phyloP scores from a whole-genome alignment of 2,113 vertebrate genomes.

The Gymnocephalus cernua region DNA sequence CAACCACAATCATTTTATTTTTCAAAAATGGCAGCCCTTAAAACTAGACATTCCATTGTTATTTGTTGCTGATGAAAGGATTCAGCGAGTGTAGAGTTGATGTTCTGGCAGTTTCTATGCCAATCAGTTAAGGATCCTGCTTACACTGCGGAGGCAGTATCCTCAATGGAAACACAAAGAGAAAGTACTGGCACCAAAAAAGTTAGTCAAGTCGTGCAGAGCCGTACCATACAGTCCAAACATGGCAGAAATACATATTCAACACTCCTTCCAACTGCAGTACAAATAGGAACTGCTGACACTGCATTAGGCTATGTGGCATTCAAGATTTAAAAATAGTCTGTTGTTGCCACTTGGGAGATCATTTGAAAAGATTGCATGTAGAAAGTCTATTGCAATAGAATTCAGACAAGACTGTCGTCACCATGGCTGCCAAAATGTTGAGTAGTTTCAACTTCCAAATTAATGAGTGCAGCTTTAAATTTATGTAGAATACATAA shows the following conservation, averaged over 20 bases:
- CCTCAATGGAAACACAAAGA: too few relatives aligned
- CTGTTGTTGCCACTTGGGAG: neutral
- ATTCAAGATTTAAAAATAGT: neutral
- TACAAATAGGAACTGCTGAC: neutral
- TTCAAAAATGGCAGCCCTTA: too few relatives aligned
- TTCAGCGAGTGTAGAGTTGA: too few relatives aligned
- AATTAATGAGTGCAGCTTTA: neutral
- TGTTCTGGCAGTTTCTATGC: too few relatives aligned
- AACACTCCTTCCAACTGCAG: neutral
- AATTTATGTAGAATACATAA: neutral
- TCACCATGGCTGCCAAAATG: slow-evolving; percentile 4
- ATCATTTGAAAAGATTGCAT: neutral
- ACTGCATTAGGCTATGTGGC: neutral
- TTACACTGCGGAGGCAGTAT: too few relatives aligned
- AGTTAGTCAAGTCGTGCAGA: too few relatives aligned
- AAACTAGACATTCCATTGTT: too few relatives aligned
- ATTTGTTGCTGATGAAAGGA: too few relatives aligned
- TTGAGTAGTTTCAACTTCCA: slow-evolving; percentile 16
- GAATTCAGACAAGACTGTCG: neutral
- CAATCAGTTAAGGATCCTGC: too few relatives aligned
- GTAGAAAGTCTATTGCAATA: neutral
- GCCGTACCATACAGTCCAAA: too few relatives aligned
- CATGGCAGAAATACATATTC: neutral
- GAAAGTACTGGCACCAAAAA: too few relatives aligned
- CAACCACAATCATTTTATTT: too few relatives aligned